Evolutionary conservation across 2,888 invertebrate species (phyloP).

Genomic region (Melolontha melolontha): DNA sequence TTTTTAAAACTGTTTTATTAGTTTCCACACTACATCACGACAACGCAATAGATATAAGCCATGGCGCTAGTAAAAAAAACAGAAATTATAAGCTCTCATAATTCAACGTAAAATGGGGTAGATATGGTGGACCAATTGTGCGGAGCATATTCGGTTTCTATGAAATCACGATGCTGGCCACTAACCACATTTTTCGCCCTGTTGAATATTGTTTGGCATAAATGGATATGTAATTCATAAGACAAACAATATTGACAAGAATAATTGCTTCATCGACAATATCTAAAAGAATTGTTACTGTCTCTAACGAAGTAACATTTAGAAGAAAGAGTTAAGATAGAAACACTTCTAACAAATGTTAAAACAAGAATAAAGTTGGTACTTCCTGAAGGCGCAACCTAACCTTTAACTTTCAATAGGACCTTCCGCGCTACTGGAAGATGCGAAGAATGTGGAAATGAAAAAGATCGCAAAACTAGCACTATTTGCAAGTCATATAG

Average conservation of each 20-base stretch:
- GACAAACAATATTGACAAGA: no score
- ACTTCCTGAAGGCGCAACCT: neutral
- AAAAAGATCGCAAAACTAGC: constrained; percentile 3
- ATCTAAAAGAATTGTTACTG: no score
- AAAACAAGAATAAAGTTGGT: no score
- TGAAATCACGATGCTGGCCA: constrained; percentile 41
- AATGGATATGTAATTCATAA: no score
- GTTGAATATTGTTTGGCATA: no score
- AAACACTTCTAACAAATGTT: neutral
- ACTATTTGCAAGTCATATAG: constrained; percentile 5
- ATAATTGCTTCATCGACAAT: no score
- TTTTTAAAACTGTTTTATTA: constrained; percentile 46
- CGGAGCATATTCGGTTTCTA: constrained; percentile 16
- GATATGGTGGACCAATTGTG: constrained; percentile 50
- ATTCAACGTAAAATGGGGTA: constrained; percentile 52
- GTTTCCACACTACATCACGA: constrained; percentile 44
- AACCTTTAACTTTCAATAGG: no score
- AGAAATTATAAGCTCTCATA: constrained; percentile 53
- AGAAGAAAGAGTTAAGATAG: neutral
- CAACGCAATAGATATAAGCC: neutral
- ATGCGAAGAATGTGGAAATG: constrained; percentile 4
- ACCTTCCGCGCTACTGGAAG: neutral
- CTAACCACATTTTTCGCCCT: constrained; percentile 41
- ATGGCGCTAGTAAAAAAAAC: constrained; percentile 44
- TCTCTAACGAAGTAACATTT: no score